Base-by-base conservation (phyloP, 2,113 vertebrate genomes). In the Nasalis larvatus region DNA sequence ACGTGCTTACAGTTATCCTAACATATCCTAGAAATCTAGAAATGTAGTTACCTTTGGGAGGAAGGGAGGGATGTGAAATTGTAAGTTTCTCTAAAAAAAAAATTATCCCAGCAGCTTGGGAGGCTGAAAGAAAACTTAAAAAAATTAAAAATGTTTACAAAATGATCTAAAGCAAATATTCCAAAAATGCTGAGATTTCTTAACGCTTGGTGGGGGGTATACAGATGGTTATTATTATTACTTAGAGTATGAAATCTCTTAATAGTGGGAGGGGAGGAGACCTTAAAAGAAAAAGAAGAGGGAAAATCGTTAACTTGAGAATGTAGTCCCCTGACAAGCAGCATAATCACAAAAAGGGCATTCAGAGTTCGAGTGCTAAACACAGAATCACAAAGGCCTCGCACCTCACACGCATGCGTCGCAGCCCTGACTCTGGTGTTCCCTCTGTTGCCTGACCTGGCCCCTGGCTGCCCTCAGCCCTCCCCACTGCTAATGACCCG, bases 361-460 rank as follows among this genome's bases (percentile, higher is more conserved):
- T 63, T 63, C 32, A 1, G 21, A 9, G 52, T 35, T 42, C 12
- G 30, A 20, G 37, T 30, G 32, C 13, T 40, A 11, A 45, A 40
- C 35, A 37, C n/a, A 20, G 20, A 52, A 21, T 4, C 23, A 12
- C 0, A 18, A 45, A 45, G 40, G 25, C n/a, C 74, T 73, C 35
- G 1, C 60, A 12, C 60, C 60, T 23, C 27, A 1, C 35, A 23
- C 10, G 13, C 8, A 12, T 42, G 10, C 10, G 2, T 5, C 71
- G 2, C 7, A 16, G 71, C 4, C 76, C 45, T 8, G 4, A 32
- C 45, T 25, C 21, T 16, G 17, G 2, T 17, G 1, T 37, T 68
- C 42, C 68, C 89, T 93, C 90, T 86, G 58, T 8, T 4, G 0
- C 0, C 40, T 7, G 1, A 8, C 58, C 68, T 10, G 13, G 37